Evolutionary conservation across 2,797 vertebrate genomes (phyloP).

Genomic region (Thalassophryne amazonica): DNA sequence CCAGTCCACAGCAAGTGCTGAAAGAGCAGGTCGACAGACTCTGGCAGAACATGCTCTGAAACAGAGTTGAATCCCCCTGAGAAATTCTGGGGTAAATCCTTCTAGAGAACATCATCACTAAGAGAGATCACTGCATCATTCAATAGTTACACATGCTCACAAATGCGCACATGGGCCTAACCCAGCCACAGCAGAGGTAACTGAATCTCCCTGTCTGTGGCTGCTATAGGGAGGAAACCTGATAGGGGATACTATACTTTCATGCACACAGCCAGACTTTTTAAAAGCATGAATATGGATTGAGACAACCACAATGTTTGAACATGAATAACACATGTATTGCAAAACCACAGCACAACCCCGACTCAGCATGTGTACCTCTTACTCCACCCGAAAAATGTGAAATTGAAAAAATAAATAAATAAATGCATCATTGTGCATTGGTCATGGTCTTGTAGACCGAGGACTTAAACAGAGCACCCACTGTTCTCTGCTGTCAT

Average conservation of each 20-base stretch:
- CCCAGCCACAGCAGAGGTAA: constrained; percentile 44
- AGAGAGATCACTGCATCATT: constrained; percentile 53
- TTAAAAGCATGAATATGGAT: constrained; percentile 78
- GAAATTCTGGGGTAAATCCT: constrained; percentile 33
- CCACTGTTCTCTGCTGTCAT: constrained; percentile 62
- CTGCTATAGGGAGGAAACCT: constrained; percentile 60
- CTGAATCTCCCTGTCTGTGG: constrained; percentile 59
- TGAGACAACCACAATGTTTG: constrained; percentile 74
- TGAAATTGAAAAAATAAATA: constrained; percentile 62
- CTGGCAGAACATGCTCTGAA: constrained; percentile 26
- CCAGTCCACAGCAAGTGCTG: constrained; percentile 46
- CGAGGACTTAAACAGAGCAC: constrained; percentile 56
- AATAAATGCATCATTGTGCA: constrained; percentile 74
- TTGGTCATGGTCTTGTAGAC: constrained; percentile 65
- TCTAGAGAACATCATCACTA: constrained; percentile 49
- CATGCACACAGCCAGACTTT: constrained; percentile 58
- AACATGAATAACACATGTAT: constrained; percentile 79
- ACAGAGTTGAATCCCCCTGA: constrained; percentile 41
- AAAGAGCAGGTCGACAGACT: constrained; percentile 31
- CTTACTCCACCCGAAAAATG: constrained; percentile 27
- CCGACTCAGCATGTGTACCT: constrained; percentile 49
- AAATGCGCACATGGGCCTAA: constrained; percentile 30
- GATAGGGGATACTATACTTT: constrained; percentile 67
- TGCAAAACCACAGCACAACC: constrained; percentile 73
- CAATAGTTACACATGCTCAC: constrained; percentile 25